These are phyloP conservation scores for Phyllostomus discolor DNA, from an alignment of 2,113 vertebrate species.

Conservation along the genomic window DNA sequence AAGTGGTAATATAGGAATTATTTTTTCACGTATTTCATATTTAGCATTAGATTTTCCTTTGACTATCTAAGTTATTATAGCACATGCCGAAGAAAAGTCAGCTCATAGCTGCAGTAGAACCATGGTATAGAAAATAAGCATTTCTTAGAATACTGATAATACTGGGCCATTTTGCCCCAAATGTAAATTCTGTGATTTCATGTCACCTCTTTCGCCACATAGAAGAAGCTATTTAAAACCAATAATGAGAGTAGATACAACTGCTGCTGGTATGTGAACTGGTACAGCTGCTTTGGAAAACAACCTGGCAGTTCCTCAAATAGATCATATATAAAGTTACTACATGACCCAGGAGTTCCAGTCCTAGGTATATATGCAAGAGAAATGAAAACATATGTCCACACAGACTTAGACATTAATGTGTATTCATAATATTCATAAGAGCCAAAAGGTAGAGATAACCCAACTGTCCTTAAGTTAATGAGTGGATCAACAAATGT, in stretches of 20 bases:
- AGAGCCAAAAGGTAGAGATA: neutral
- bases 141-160: neutral
- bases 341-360: neutral
- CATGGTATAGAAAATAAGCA: neutral
- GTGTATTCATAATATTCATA: neutral
- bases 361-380: neutral
- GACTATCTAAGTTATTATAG: neutral
- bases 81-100: neutral
- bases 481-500: too few species aligned
- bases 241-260: neutral
- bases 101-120: neutral
- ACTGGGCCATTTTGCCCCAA: neutral
- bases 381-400: neutral
- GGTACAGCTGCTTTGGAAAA: neutral
- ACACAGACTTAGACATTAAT: neutral
- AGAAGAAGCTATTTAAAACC: neutral
- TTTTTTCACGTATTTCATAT: neutral
- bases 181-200: neutral
- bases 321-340: neutral
- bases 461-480: neutral
- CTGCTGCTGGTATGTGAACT: neutral
- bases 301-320: neutral
- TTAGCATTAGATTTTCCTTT: neutral
- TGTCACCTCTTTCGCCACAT: neutral
- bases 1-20: neutral